Evolutionary conservation across 2,888 invertebrate species (phyloP).

Genomic region (Notodonta ziczac): DNA sequence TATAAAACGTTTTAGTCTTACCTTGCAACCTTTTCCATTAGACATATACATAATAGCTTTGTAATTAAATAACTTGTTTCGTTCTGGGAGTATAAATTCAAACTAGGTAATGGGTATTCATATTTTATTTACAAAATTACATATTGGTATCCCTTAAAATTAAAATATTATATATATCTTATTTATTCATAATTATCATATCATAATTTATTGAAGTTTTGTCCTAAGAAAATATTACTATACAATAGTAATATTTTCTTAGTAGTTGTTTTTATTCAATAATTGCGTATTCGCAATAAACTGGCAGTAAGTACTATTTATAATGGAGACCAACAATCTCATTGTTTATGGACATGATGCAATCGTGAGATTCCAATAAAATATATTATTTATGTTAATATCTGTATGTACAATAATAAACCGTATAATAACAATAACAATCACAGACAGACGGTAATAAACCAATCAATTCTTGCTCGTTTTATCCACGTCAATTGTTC

Average conservation of each 20-base stretch:
- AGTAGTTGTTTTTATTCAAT: too few species aligned
- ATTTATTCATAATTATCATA: too few species aligned
- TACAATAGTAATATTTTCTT: too few species aligned
- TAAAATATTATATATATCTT: background rate
- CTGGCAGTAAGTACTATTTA: background rate
- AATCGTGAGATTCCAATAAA: background rate
- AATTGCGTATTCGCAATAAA: background rate
- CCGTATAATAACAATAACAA: background rate
- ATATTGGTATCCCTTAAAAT: background rate
- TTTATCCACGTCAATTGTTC: background rate
- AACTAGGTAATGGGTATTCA: background rate
- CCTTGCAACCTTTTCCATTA: too few species aligned
- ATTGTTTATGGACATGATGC: background rate
- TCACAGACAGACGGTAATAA: background rate
- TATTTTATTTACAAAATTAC: constrained; percentile 3
- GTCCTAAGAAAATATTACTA: background rate
- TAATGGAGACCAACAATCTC: background rate
- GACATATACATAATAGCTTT: too few species aligned
- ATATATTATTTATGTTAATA: background rate
- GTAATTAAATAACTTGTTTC: too few species aligned
- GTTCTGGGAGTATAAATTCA: background rate
- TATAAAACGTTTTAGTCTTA: too few species aligned
- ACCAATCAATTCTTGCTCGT: background rate
- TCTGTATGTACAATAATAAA: constrained; percentile 6
- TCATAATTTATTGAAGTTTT: too few species aligned